Conservation (phyloP, 2,797 vertebrate genomes). For the Cyprinodon diabolis region DNA sequence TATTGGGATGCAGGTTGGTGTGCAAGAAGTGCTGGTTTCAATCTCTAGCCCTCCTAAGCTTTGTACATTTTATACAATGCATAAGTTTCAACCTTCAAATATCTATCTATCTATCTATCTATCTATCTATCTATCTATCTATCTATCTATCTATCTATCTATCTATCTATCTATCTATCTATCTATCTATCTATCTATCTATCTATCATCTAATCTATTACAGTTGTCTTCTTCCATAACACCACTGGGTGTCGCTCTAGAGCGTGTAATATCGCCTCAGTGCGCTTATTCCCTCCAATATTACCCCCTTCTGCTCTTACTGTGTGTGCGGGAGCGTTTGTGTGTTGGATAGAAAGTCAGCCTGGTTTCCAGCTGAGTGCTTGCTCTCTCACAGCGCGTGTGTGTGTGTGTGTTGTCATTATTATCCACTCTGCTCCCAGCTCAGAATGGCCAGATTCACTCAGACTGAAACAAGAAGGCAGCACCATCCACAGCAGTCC, state of each 20-base stretch:
- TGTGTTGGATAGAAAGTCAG: slow-evolving; percentile 84
- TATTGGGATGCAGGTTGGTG: too few relatives aligned
- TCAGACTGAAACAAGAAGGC: slow-evolving; percentile 92
- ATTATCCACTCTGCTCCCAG: slow-evolving; percentile 89
- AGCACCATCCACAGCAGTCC: slow-evolving; percentile 86
- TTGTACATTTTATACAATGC: too few relatives aligned
- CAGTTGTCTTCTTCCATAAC: not conserved
- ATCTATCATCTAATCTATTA: not conserved
- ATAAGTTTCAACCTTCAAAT: too few relatives aligned
- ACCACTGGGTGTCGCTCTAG: slow-evolving; percentile 79
- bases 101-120: too few relatives aligned
- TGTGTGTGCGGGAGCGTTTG: slow-evolving; percentile 66
- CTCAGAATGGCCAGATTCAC: slow-evolving; percentile 98
- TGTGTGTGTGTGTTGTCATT: slow-evolving; percentile 84
- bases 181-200: too few relatives aligned
- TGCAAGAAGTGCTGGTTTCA: too few relatives aligned
- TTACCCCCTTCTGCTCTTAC: slow-evolving; percentile 44
- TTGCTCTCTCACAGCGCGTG: slow-evolving; percentile 79
- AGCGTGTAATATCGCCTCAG: slow-evolving; percentile 61
- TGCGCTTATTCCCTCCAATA: slow-evolving; percentile 42
- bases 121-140: too few relatives aligned
- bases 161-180: too few relatives aligned
- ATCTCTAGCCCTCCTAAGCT: too few relatives aligned
- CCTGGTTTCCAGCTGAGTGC: slow-evolving; percentile 88
- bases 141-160: too few relatives aligned